Base-by-base conservation (phyloP, 2,888 invertebrate species). In the Trissonchulus latispiculum region DNA sequence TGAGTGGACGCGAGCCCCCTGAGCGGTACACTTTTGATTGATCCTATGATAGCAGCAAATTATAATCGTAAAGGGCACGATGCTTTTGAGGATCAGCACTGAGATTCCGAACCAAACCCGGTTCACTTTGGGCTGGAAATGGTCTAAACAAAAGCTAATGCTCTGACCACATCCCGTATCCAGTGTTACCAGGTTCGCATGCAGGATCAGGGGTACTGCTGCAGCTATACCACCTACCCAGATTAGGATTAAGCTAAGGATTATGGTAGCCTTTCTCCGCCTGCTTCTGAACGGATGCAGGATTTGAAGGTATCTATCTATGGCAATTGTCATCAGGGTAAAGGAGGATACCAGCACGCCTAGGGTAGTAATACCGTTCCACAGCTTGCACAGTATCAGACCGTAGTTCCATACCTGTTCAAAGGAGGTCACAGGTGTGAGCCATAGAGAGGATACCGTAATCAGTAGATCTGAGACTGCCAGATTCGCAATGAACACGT, bases 401-500 rank as follows among this genome's bases (percentile, higher is more conserved):
- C 69, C 69, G 35, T 35, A 68, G 15, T 33, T 23, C 69, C 69
- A 68, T n/a, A 36, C 36, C 36, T 68, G 29, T n/a, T 32, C 15
- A 36, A 36, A 95, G 0, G 93, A 91, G 83, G 96, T 95, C 0
- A 95, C 86, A 0, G 97, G 96, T 0, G 97, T 99, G 81, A 99
- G 94, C 2, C 97, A 96, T 69, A 97, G 93, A 1, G 95, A 94
- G 75, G 97, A 88, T 23, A 91, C 88, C 83, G 95, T 95, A 77
- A 99, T 88, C 67, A 97, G 86, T 70, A 97, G 92, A 83, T 97
- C 97, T 8, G 95, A 93, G 37, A 96, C 86, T 0, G 97, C 97
- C 79, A 97, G 86, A 83, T 97, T 97, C 62, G 93, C 92, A 81
- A 97, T 97, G 85, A 97, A 97, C 72, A 95, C 88, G 84, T 97